Percentiles rank a stretch among this genome's conserved stretches.
phyloP scores from a whole-genome alignment of 1,140 invertebrate species.

The Apocrypta bakeri region DNA sequence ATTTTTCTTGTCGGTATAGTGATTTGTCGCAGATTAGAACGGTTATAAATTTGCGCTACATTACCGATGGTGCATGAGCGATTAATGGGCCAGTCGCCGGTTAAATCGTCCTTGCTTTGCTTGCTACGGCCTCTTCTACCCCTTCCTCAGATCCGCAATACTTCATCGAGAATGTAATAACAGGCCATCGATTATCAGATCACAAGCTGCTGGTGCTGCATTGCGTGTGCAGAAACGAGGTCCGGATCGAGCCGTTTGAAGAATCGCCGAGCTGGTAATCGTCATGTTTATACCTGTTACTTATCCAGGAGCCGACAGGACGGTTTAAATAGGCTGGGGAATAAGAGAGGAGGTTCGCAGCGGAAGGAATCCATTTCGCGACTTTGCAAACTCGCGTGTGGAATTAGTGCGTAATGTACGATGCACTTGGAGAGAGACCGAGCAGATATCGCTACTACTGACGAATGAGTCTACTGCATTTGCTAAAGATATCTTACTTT shows the following conservation, averaged over 20 bases:
- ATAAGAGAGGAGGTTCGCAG: not conserved
- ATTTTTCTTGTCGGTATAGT: constrained; percentile 55
- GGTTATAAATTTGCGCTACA: constrained; percentile 66
- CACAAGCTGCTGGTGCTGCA: constrained; percentile 50
- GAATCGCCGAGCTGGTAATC: constrained; percentile 58
- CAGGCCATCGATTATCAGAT: constrained; percentile 62
- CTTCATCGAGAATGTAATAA: constrained; percentile 61
- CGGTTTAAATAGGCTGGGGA: constrained; percentile 59
- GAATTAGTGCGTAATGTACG: constrained; percentile 52
- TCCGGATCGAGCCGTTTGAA: constrained; percentile 53
- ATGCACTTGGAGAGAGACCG: not conserved
- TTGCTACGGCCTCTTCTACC: constrained; percentile 42
- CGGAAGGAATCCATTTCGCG: constrained; percentile 61
- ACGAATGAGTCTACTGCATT: constrained; percentile 26
- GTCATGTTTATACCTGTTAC: constrained; percentile 62
- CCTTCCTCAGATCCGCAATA: constrained; percentile 45
- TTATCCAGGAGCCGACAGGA: constrained; percentile 58
- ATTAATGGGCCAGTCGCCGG: constrained; percentile 55
- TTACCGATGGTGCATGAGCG: constrained; percentile 56
- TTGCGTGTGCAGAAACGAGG: constrained; percentile 36
- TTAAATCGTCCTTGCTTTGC: constrained; percentile 40
- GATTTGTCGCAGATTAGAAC: constrained; percentile 72
- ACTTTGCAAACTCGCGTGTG: constrained; percentile 46
- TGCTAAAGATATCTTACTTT: constrained; percentile 52
- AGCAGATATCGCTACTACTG: constrained; percentile 32